These are phyloP conservation scores for Odontamblyopus rebecca DNA, from an alignment of 2,797 vertebrate species.

Conservation along the genomic window DNA sequence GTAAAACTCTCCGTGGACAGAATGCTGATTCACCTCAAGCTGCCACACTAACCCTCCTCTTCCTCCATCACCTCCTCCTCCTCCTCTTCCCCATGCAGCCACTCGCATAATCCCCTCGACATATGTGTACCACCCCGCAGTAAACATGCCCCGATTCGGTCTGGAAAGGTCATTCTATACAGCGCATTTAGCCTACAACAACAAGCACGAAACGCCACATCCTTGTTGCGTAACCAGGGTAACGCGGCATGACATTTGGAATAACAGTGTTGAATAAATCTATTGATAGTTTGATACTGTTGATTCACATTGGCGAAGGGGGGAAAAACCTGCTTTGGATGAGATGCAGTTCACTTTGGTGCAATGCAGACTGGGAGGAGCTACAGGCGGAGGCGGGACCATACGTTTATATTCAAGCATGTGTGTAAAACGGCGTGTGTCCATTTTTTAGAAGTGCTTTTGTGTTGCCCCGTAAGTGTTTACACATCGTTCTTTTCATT, in stretches of 20 bases:
- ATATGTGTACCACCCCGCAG: conserved; percentile 39
- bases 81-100: conserved; percentile 19
- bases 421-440: conserved; percentile 13
- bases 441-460: conserved; percentile 40
- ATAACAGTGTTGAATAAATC: conserved; percentile 16
- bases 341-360: conserved; percentile 73
- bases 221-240: conserved; percentile 31
- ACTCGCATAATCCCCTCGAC: conserved; percentile 42
- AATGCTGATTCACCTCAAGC: conserved; percentile 73
- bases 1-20: conserved; percentile 51
- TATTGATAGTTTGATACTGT: conserved; percentile 44
- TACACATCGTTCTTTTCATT: conserved; percentile 9
- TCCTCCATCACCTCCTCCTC: background rate
- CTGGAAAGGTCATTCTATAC: conserved; percentile 12
- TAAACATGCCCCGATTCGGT: conserved; percentile 23
- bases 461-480: conserved; percentile 37
- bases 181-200: background rate
- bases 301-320: conserved; percentile 19
- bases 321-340: conserved; percentile 36
- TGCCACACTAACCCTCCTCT: conserved; percentile 46
- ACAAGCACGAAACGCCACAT: conserved; percentile 15
- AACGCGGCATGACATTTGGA: conserved; percentile 2
- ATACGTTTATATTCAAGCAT: background rate
- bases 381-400: conserved; percentile 47
- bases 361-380: conserved; percentile 75